Base-by-base conservation (phyloP, 1,140 invertebrate species). In the Chlorops oryzae region DNA sequence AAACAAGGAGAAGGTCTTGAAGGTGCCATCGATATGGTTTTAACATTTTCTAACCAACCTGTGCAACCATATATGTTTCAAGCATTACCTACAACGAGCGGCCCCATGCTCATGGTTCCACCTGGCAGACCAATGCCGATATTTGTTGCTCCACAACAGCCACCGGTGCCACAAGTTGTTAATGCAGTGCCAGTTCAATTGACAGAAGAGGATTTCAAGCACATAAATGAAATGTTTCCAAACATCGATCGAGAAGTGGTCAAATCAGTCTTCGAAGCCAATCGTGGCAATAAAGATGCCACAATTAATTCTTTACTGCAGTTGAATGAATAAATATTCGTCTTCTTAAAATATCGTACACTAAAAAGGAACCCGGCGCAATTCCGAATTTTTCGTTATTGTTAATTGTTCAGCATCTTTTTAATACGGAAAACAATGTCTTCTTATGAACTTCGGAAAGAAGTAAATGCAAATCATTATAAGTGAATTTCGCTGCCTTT, bases 221-320 rank as follows among this genome's bases (percentile, higher is more conserved):
- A 87, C 78, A 84, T 87, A 73, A 51, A 88, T 62, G 92, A 96
- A 75, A 96, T 98, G 93, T 98, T 98, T 75, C 93, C 94, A 17
- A 88, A 87, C 66, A 83, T 96, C 67, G 93, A 97, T 59, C 85
- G 84, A 58, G 91, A 95, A 63, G 90, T 95, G 2, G 86, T 98
- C 27, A 87, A 86, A 70, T 91, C 90, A 2, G 87, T 98, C 17
- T 81, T 91, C 62, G 91, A 95, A 72, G 87, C 86, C 7, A 93
- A 94, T 68, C 72, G 82, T 40, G 90, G 90, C 4, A 90, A 93
- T 73, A 96, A 95, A 71, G 90, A 96, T 65, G 77, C 81, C 13
- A 89, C 92, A 10, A 88, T 96, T 50, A 95, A 93, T 76, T 87
- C 88, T 6, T 77, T 98, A 35, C 76, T 97, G n/a, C 85, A 92